phyloP scores from a whole-genome alignment of 2,888 invertebrate genomes.

The Cenopis cana region DNA sequence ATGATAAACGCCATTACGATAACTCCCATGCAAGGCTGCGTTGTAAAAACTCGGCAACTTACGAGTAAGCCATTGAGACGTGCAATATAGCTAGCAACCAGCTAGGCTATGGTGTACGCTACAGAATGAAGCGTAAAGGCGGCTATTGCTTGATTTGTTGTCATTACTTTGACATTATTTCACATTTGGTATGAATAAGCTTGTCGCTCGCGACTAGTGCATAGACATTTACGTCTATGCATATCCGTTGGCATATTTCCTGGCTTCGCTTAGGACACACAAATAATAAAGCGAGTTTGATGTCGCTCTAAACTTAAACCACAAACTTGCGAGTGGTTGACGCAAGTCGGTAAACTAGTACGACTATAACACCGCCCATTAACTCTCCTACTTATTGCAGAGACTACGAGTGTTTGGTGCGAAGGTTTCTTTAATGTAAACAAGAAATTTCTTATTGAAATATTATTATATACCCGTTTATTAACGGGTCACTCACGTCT shows the following conservation, averaged over 20 bases:
- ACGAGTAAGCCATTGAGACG: constrained; percentile 10
- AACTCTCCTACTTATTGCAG: background rate
- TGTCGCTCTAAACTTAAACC: constrained; percentile 19
- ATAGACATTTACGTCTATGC: too few species aligned
- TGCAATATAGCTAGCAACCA: constrained; percentile 1
- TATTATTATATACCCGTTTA: too few species aligned
- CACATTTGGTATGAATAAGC: background rate
- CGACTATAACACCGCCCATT: constrained; percentile 4
- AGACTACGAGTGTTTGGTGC: background rate
- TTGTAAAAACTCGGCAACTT: constrained; percentile 32
- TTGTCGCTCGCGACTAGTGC: too few species aligned
- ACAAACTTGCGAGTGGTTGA: constrained; percentile 8
- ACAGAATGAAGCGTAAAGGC: constrained; percentile 5
- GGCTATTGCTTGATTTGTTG: too few species aligned
- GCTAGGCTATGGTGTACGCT: constrained; percentile 6
- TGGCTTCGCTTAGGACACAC: background rate
- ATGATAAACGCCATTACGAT: constrained; percentile 20
- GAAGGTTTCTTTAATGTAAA: background rate
- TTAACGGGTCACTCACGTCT: too few species aligned
- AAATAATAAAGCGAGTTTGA: background rate
- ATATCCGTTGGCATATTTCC: background rate
- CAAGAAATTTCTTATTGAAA: background rate
- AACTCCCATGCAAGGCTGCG: constrained; percentile 23
- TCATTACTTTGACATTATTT: too few species aligned
- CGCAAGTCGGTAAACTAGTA: constrained; percentile 26